A percentile compares a stretch with the other conserved stretches of the same genome.
These are phyloP conservation scores for Scytalopus superciliaris DNA, from an alignment of 2,113 vertebrate species.

Conservation along the genomic window DNA sequence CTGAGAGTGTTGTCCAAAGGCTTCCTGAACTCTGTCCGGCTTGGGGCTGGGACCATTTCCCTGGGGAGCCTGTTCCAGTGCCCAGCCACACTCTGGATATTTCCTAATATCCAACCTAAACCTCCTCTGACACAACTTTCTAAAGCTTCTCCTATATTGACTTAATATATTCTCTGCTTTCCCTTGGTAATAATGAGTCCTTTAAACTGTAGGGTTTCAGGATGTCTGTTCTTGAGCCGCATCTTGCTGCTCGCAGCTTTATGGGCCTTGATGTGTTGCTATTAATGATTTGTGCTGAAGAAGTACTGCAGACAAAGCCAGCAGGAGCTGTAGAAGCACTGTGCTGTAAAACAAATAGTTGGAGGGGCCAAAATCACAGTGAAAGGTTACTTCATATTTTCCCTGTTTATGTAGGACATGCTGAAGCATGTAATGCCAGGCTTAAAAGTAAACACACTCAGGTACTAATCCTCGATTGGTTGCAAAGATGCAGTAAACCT, in stretches of 20 bases:
- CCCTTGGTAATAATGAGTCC: not conserved
- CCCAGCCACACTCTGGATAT: not conserved
- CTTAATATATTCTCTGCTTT: not conserved
- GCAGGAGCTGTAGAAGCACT: not conserved
- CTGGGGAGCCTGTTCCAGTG: not conserved
- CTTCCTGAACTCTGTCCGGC: not conserved
- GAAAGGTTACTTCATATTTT: not conserved
- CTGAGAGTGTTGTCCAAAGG: not conserved
- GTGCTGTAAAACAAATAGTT: not conserved
- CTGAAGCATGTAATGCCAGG: not conserved
- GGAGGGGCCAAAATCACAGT: not conserved
- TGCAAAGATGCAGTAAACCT: not conserved
- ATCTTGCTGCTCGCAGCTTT: not conserved
- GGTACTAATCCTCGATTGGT: not conserved
- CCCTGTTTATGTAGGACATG: not conserved
- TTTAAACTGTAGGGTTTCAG: not conserved
- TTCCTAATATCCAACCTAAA: not conserved
- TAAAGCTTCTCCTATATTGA: not conserved
- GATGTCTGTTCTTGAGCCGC: not conserved
- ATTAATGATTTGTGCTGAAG: not conserved
- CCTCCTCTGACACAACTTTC: not conserved
- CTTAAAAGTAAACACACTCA: not conserved
- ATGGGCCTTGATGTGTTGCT: not conserved
- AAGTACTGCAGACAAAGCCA: accelerated
- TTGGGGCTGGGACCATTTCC: too few species aligned